Evolutionary conservation across 2,888 invertebrate species (phyloP), one percentile per base, ranked within the genome.

Genomic region (Drosophila pseudotakahashii): DNA sequence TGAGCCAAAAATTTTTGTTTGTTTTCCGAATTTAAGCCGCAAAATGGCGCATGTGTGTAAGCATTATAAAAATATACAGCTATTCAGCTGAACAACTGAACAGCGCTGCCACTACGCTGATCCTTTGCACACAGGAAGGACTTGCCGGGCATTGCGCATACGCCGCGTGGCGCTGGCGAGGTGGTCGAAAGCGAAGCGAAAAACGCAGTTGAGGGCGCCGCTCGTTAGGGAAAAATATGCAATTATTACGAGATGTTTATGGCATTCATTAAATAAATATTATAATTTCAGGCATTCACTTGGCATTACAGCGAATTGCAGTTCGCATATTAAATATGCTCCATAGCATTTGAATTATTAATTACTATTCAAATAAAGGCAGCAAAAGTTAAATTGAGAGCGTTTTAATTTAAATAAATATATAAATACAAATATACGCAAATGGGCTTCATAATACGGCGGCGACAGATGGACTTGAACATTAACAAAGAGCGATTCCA

Each of bases 361-460:
- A 84, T 84, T 75, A 71, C 76, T 78, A 74, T 86, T 85, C 82
- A 82, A 84, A 81, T 80, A 77, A 74, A 76, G 70, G 70, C 66
- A 74, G 70, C 75, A 77, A 69, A 78, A 86, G 81, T 86, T 84
- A 81, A 85, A 84, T 79, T 78, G 88, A 88, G 78, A 78, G 76
- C 73, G 70, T 76, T 88, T 85, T 77, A 76, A 88, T 88, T 84
- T 85, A 78, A 88, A 88, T 88, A 87, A 85, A 71, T 71, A 71
- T 71, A 61, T 42, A 51, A 72, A 58, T 52, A 58, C 34, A 39
- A 61, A 70, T 81, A 81, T 76, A 69, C 78, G 68, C 73, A 79
- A 83, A 86, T 77, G 70, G 47, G 60, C 70, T 66, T 51, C 50
- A 76, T 84, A 75, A 77, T 73, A 52, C 47, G 26, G 26, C 26